These are phyloP conservation scores for Tiliacea citrago DNA, from an alignment of 2,888 invertebrate genomes.

Conservation along the genomic window DNA sequence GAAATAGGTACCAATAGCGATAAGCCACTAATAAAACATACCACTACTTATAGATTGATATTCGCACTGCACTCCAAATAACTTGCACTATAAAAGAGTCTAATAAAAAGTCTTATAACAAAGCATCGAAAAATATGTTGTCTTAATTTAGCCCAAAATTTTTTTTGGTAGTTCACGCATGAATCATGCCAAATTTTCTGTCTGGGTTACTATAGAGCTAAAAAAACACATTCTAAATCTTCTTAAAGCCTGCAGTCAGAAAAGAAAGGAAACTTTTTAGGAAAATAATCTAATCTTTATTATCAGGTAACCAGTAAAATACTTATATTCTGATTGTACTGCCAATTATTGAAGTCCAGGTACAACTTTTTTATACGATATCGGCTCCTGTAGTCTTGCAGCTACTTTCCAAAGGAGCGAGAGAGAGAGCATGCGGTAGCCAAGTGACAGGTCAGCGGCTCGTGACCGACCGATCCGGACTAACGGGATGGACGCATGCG, in stretches of 20 bases:
- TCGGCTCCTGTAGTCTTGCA: not conserved
- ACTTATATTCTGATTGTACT: not conserved
- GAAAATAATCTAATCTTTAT: not conserved
- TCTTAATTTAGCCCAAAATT: too few relatives aligned
- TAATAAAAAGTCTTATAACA: not conserved
- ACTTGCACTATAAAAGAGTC: not conserved
- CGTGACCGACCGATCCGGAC: too few relatives aligned
- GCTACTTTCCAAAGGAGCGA: not conserved
- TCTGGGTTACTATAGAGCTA: not conserved
- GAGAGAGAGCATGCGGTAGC: conserved; percentile 3
- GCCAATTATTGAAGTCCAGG: not conserved
- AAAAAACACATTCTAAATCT: not conserved
- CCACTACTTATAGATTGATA: not conserved
- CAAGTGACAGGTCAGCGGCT: not conserved
- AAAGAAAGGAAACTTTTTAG: not conserved
- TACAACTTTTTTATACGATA: not conserved
- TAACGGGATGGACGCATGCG: not conserved
- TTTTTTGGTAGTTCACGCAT: not conserved
- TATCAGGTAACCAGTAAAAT: not conserved
- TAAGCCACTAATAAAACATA: conserved; percentile 1
- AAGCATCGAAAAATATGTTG: not conserved
- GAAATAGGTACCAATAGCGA: not conserved
- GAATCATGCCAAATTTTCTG: not conserved
- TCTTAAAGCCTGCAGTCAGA: not conserved
- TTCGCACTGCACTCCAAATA: conserved; percentile 4